phyloP scores from a whole-genome alignment of 1,140 invertebrate species.

The Trialeurodes vaporariorum region DNA sequence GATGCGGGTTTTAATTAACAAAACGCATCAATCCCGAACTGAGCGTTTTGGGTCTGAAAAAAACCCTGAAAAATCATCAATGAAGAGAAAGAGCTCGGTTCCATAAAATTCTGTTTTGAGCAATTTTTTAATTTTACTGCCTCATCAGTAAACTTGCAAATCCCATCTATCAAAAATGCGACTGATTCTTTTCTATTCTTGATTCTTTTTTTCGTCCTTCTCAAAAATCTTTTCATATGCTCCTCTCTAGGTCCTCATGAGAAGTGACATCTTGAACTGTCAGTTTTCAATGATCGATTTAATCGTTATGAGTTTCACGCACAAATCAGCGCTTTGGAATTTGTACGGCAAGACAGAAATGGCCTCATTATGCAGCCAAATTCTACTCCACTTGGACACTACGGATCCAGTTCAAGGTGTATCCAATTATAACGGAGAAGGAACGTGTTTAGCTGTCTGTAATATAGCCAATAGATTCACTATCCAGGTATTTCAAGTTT shows the following conservation, averaged over 20 bases:
- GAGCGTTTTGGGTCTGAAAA: too few species aligned
- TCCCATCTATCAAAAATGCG: too few species aligned
- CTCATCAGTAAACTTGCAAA: too few species aligned
- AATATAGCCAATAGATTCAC: slow-evolving; percentile 51
- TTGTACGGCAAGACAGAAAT: slow-evolving; percentile 78
- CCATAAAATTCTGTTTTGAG: too few species aligned
- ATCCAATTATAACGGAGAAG: slow-evolving; percentile 50
- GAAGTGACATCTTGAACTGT: slow-evolving; percentile 74
- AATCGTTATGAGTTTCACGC: slow-evolving; percentile 59
- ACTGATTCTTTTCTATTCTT: too few species aligned
- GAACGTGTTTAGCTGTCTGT: slow-evolving; percentile 55
- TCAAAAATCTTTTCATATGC: slow-evolving; percentile 19
- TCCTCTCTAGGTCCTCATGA: slow-evolving; percentile 58
- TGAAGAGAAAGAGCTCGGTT: too few species aligned
- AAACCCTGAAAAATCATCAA: too few species aligned
- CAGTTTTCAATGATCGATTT: slow-evolving; percentile 70
- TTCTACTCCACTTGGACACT: slow-evolving; percentile 61
- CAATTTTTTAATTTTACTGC: too few species aligned
- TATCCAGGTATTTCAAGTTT: slow-evolving; percentile 39
- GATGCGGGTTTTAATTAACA: too few species aligned
- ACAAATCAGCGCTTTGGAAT: slow-evolving; percentile 72
- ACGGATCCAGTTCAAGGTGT: slow-evolving; percentile 39
- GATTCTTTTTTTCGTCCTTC: too few species aligned
- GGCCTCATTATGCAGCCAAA: slow-evolving; percentile 60
- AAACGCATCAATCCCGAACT: too few species aligned